Base-by-base conservation (phyloP, 2,113 vertebrate species). In the Lampris incognitus region DNA sequence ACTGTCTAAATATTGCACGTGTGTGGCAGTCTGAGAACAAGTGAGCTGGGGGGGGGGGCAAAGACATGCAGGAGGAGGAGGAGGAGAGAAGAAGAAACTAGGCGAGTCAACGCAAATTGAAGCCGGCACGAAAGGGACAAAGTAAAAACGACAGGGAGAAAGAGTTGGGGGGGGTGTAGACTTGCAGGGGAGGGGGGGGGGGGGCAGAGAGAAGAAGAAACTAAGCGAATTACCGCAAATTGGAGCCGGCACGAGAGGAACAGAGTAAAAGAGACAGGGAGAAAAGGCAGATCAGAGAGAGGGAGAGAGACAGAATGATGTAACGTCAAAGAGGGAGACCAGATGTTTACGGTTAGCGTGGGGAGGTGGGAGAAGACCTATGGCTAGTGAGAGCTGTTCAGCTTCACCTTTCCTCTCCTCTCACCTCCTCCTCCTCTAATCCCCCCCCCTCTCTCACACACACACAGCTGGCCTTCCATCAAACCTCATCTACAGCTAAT, bases 301-400 rank as follows among this genome's bases (percentile, higher is more conserved):
- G 54, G 67, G 59, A 37, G 4, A 37, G 56, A 3, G 24, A 37
- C 2, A 4, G 56, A 51, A 36, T 64, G 65, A 74, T 81, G 74
- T 36, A 67, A 76, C 38, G 69, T 38, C 38, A 66, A 59, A 70
- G 72, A 62, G 37, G 69, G 51, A 66, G 57, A 82, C 75, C 83
- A 88, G 80, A 76, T 92, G 88, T 83, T 89, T 82, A 73, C 65
- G 50, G 76, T 91, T 90, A 89, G 67, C 44, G 39, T 66, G 39
- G 42, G 80, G 69, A 82, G 67, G 76, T 77, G 66, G 56, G 46
- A 81, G 71, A 42, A 56, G 61, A 77, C 38, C 61, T 66, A 39
- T 37, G 81, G 56, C 24, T 24, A 24, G 24, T 24, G 24, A 24
- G 24, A 24, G 24, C 24, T 24, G 24, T 24, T 24, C 24, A 24